phyloP scores from a whole-genome alignment of 2,888 invertebrate species.

The Eupelmus urozonus region DNA sequence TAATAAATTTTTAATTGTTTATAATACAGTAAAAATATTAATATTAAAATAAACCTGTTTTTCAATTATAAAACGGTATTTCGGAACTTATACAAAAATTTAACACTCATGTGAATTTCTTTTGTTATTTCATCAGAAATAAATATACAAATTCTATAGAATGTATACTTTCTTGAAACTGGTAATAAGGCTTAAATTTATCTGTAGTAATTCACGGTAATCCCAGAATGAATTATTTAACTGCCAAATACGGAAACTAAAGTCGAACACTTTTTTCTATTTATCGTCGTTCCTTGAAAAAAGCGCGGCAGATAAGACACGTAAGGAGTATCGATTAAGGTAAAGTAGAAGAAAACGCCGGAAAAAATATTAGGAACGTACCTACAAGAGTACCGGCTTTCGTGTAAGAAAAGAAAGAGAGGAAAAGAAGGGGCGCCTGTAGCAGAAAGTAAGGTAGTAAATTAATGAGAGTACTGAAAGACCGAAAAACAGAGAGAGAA shows the following conservation, averaged over 20 bases:
- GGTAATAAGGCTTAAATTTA: too few species aligned
- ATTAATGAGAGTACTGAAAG: conserved; percentile 29
- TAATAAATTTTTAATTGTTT: too few species aligned
- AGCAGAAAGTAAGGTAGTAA: conserved; percentile 22
- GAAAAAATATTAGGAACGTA: neutral
- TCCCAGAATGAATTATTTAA: too few species aligned
- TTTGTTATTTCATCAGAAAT: too few species aligned
- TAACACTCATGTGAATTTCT: too few species aligned
- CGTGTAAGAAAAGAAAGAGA: neutral
- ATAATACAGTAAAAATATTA: too few species aligned
- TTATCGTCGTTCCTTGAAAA: neutral
- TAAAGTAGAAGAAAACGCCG: neutral
- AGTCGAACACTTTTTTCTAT: neutral
- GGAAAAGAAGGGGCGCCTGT: neutral
- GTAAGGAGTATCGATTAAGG: conserved; percentile 16
- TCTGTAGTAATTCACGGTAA: too few species aligned
- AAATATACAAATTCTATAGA: too few species aligned
- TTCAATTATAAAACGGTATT: too few species aligned
- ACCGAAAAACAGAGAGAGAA: neutral
- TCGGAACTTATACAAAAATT: too few species aligned
- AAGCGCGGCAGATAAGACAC: neutral
- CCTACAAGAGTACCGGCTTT: neutral
- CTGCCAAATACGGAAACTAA: neutral
- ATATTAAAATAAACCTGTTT: too few species aligned
- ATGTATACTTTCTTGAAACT: too few species aligned